phyloP scores from a whole-genome alignment of 2,888 invertebrate species.

The Brenthis ino region DNA sequence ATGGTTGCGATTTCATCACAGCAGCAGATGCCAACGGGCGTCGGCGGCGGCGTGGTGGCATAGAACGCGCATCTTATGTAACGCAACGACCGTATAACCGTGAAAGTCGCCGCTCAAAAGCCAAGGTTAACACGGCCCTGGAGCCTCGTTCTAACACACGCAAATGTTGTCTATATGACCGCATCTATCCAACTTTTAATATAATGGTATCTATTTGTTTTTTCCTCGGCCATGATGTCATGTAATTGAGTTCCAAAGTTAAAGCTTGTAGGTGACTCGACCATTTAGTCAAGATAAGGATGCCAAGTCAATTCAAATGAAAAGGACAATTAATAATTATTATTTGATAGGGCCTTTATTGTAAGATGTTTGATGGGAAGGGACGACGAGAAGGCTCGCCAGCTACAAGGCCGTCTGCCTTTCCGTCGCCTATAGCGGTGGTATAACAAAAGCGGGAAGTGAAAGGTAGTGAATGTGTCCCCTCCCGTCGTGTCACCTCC shows the following conservation, averaged over 20 bases:
- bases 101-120: slow-evolving; percentile 82
- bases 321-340: slow-evolving; percentile 47
- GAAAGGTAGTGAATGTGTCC: slow-evolving; percentile 81
- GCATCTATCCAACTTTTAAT: slow-evolving; percentile 56
- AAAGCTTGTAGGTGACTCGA: slow-evolving; percentile 41
- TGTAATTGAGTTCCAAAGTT: slow-evolving; percentile 59
- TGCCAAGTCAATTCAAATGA: slow-evolving; percentile 36
- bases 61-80: slow-evolving; percentile 74
- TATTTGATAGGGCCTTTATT: slow-evolving; percentile 41
- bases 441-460: slow-evolving; percentile 81
- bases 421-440: slow-evolving; percentile 72
- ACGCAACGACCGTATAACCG: slow-evolving; percentile 76
- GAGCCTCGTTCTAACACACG: slow-evolving; percentile 65
- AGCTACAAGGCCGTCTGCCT: slow-evolving; percentile 78
- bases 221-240: slow-evolving; percentile 70
- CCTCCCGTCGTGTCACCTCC: slow-evolving; percentile 62
- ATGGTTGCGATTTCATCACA: slow-evolving; percentile 69
- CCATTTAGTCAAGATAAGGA: slow-evolving; percentile 7
- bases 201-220: slow-evolving; percentile 51
- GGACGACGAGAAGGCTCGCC: slow-evolving; percentile 70
- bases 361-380: slow-evolving; percentile 61
- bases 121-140: slow-evolving; percentile 80
- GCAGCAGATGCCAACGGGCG: slow-evolving; percentile 59
- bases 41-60: slow-evolving; percentile 51
- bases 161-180: slow-evolving; percentile 65